These are phyloP conservation scores for Acipenser oxyrinchus DNA, from an alignment of 2,797 vertebrate species.

Conservation along the genomic window DNA sequence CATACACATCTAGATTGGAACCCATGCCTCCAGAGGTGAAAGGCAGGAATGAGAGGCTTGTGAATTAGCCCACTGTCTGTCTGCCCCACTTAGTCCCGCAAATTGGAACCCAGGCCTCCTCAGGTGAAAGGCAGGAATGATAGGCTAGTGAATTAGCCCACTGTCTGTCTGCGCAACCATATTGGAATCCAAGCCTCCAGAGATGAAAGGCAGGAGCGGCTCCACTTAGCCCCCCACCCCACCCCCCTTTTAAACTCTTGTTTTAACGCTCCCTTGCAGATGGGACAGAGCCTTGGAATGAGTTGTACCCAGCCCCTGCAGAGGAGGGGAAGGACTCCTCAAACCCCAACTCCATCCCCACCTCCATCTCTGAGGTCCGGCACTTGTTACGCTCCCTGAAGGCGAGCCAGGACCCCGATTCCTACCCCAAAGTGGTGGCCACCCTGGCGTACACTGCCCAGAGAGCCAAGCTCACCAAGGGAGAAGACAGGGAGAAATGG, in stretches of 20 bases:
- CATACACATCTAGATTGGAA: too few relatives aligned
- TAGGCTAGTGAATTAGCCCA: too few relatives aligned
- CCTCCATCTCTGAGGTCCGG: constrained; percentile 77
- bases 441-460: constrained; percentile 94
- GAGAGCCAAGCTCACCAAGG: constrained; percentile 88
- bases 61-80: too few relatives aligned
- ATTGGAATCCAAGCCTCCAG: too few relatives aligned
- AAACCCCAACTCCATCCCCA: constrained; percentile 69
- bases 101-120: too few relatives aligned
- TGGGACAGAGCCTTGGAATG: constrained; percentile 54
- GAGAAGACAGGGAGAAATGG: constrained; percentile 86
- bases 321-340: constrained; percentile 64
- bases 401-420: constrained; percentile 69
- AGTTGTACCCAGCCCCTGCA: constrained; percentile 52
- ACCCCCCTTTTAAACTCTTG: constrained; percentile 57
- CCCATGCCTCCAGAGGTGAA: too few relatives aligned
- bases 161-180: too few relatives aligned
- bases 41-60: too few relatives aligned
- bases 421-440: constrained; percentile 77
- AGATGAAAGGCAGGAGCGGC: too few relatives aligned
- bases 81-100: too few relatives aligned
- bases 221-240: too few relatives aligned
- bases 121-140: too few relatives aligned
- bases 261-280: constrained; percentile 81
- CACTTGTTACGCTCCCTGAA: constrained; percentile 77